Evolutionary conservation across 1,140 invertebrate genomes (phyloP).

Genomic region (Trissolcus basalis): DNA sequence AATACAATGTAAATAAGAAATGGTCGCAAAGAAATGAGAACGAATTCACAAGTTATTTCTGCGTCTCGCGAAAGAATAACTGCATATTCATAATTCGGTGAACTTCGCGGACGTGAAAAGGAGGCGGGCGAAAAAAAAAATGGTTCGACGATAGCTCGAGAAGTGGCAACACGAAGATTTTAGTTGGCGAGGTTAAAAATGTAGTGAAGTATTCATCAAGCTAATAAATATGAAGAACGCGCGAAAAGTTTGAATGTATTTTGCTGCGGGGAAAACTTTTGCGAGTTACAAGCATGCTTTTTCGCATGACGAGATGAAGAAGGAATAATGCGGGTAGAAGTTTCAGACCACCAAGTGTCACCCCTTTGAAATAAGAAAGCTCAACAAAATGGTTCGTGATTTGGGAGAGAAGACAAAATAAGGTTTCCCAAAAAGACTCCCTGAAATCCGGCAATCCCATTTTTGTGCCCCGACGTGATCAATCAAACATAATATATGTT

Average conservation of each 20-base stretch:
- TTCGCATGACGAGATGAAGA: constrained; percentile 49
- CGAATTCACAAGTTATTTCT: constrained; percentile 48
- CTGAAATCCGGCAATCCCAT: constrained; percentile 45
- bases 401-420: constrained; percentile 43
- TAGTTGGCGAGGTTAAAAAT: constrained; percentile 52
- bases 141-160: constrained; percentile 41
- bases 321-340: constrained; percentile 54
- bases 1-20: constrained; percentile 55
- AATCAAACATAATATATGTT: constrained; percentile 59
- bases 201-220: constrained; percentile 53
- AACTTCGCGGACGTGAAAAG: constrained; percentile 1
- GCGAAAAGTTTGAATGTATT: constrained; percentile 56
- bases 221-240: constrained; percentile 60
- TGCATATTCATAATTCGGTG: constrained; percentile 52
- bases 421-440: constrained; percentile 16
- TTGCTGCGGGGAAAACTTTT: constrained; percentile 44
- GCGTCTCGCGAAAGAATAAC: constrained; percentile 38
- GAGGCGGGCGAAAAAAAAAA: constrained; percentile 1
- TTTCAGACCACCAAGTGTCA: constrained; percentile 41
- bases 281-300: constrained; percentile 38
- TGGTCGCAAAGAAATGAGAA: constrained; percentile 43
- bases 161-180: constrained; percentile 49
- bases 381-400: constrained; percentile 47
- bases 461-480: constrained; percentile 43
- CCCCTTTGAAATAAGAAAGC: constrained; percentile 35